Percentiles rank a stretch among this genome's conserved stretches.
phyloP scores from a whole-genome alignment of 2,113 vertebrate genomes.

The Neoarius graeffei region DNA sequence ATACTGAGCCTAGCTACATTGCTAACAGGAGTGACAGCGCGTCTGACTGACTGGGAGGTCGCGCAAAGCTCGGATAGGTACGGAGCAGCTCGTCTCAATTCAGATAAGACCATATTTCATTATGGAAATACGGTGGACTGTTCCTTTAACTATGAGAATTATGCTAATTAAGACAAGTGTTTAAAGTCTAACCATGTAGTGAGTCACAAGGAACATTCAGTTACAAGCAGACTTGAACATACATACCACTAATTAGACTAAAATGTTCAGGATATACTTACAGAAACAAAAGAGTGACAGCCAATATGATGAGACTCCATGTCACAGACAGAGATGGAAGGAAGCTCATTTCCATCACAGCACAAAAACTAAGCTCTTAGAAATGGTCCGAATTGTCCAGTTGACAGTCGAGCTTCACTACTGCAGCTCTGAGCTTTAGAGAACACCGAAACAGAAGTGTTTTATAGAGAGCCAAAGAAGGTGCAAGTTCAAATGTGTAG shows the following conservation, averaged over 20 bases:
- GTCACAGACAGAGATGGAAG: conserved; percentile 47
- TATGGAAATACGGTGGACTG: no score
- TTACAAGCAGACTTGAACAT: background rate
- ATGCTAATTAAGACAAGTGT: background rate
- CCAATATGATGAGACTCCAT: conserved; percentile 49
- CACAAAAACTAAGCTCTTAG: background rate
- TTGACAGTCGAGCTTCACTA: background rate
- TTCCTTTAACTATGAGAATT: background rate
- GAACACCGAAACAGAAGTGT: background rate
- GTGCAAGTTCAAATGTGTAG: background rate
- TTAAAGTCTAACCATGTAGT: background rate
- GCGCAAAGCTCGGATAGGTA: no score
- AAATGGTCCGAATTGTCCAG: background rate
- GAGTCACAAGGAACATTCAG: background rate
- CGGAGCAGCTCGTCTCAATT: no score
- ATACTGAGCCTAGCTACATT: no score
- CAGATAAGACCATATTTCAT: no score
- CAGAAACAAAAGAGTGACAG: conserved; percentile 46
- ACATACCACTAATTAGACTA: background rate
- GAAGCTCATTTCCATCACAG: conserved; percentile 21
- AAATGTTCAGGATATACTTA: conserved; percentile 33
- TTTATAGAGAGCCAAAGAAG: background rate
- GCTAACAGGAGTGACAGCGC: no score
- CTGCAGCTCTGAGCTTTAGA: background rate
- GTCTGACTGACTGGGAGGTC: no score